phyloP scores from a whole-genome alignment of 30 jellyfish, hydroid and myxozoan genomes.

The Sanderia malayensis region DNA sequence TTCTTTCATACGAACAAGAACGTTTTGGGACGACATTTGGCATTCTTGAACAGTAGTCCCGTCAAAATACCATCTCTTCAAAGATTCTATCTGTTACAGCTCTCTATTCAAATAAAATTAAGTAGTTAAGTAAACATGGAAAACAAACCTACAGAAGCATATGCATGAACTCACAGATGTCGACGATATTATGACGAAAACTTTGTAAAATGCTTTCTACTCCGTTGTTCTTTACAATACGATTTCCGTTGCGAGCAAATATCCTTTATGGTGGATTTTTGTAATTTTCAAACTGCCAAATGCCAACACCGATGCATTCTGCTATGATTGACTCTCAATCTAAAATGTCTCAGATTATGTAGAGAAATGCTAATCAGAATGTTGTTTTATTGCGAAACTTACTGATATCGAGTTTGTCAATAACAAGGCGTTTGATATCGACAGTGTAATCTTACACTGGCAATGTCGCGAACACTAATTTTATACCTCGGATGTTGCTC shows the following conservation, averaged over 20 bases:
- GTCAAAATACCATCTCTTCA: too few relatives aligned
- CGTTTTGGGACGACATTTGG: too few relatives aligned
- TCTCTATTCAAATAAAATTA: background rate
- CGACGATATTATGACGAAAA: too few relatives aligned
- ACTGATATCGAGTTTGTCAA: too few relatives aligned
- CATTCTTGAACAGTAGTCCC: too few relatives aligned
- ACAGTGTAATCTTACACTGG: background rate
- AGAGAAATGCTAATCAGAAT: too few relatives aligned
- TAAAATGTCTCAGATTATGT: background rate
- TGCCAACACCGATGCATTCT: background rate
- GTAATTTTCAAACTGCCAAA: background rate
- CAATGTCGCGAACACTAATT: background rate
- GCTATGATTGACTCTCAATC: too few relatives aligned
- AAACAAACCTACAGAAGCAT: too few relatives aligned
- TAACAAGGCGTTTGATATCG: too few relatives aligned
- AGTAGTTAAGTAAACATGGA: background rate
- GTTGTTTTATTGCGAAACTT: too few relatives aligned
- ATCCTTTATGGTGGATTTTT: background rate
- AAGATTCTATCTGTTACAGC: too few relatives aligned
- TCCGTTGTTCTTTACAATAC: background rate
- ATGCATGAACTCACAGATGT: background rate
- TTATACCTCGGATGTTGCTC: constrained; percentile 6
- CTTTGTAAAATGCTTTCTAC: background rate
- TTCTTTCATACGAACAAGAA: too few relatives aligned
- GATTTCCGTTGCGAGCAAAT: background rate